These are phyloP conservation scores for Eulithis testata DNA, from an alignment of 2,888 invertebrate genomes.

Conservation along the genomic window DNA sequence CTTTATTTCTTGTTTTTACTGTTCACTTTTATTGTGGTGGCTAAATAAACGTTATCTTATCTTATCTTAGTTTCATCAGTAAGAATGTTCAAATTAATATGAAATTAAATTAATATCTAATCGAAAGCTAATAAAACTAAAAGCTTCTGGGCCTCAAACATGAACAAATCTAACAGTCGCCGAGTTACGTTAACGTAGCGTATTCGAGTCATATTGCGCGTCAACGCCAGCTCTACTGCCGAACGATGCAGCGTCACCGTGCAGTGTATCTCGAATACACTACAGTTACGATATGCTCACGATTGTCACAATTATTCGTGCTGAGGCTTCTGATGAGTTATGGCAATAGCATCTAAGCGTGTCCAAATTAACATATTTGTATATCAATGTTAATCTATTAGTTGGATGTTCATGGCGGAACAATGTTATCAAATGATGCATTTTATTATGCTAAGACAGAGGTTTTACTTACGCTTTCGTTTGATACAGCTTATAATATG, in stretches of 20 bases:
- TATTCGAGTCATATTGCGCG: too few species aligned
- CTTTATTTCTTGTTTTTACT: too few species aligned
- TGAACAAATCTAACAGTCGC: too few species aligned
- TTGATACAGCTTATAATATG: neutral
- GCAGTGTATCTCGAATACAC: too few species aligned
- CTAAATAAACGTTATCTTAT: too few species aligned
- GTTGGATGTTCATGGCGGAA: conserved; percentile 5
- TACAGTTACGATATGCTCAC: too few species aligned
- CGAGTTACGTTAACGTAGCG: too few species aligned
- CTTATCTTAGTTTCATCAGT: conserved; percentile 3
- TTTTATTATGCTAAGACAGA: neutral
- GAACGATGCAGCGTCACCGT: too few species aligned
- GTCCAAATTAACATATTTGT: conserved; percentile 14
- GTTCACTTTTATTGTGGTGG: too few species aligned
- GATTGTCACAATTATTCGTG: too few species aligned
- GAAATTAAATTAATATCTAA: conserved; percentile 8
- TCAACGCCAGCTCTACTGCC: too few species aligned
- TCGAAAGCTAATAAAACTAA: conserved; percentile 5
- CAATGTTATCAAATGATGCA: neutral
- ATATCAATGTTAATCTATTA: conserved; percentile 10
- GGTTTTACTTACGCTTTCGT: conserved; percentile 1
- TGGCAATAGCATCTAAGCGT: conserved; percentile 5
- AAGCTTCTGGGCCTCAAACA: neutral
- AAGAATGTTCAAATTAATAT: neutral
- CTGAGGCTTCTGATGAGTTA: conserved; percentile 6